Evolutionary conservation across 2,113 vertebrate species (phyloP), one percentile per base, ranked within the genome.

Genomic region (Stegastes partitus): DNA sequence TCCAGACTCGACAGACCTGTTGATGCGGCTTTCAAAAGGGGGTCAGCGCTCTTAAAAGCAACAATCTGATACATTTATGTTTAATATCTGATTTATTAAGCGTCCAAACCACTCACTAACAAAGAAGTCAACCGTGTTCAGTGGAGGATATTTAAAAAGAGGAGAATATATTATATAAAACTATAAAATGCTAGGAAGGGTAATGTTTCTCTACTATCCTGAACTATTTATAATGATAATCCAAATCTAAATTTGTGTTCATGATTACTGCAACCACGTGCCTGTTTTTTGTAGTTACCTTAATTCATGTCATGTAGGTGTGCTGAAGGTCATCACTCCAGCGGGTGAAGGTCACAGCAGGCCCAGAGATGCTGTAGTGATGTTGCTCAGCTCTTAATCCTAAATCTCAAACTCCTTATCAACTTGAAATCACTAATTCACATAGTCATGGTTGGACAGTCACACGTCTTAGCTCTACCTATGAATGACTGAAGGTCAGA

Each of bases 261-360:
- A 9, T 34, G 10, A 34, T 34, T 34, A 34, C 31, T 34, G 31
- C 31, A 34, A 2, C 1, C 6, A 34, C 7, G 8, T 34, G 31
- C 31, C 8, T 9, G 10, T 34, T 18, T 25, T 3, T 42, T 42
- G 14, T 14, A 12, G 39, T 42, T 42, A 42, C 18, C 4, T 15
- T 58, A 1, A 25, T 16, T 28, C 4, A 23, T 19, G 4, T 68
- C 4, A 4, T 65, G 18, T 3, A 83, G 63, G 71, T 42, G 53
- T 82, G 73, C 0, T 92, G 75, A 93, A 93, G 89, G 92, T 92
- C 84, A 87, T 79, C 22, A 18, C 55, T 82, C 12, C 10, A 19
- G 68, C 66, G 45, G 50, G 72, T 64, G 83, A 90, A 93, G 88
- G 90, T 90, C 86, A 64, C 26, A 51, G 12, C 25, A 76, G 88